Base-by-base conservation (phyloP, 2,797 vertebrate species). In the Anas flavirostris region DNA sequence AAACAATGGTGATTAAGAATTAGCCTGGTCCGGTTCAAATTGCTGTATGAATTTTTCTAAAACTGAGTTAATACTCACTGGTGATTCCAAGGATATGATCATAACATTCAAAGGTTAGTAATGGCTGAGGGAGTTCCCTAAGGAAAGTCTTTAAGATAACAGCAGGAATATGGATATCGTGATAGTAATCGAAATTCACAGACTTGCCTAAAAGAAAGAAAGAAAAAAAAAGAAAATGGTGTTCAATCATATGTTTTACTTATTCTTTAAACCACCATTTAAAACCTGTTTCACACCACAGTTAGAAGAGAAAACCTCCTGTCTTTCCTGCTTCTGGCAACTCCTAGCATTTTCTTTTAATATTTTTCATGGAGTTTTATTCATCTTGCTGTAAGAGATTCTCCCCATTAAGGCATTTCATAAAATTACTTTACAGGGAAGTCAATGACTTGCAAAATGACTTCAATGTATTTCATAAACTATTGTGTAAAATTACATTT, bases 121-220 rank as follows among this genome's bases (percentile, higher is more conserved):
- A 97, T 0, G 99, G 99, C 76, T 99, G 98, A 3, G 98, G 98
- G 21, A 99, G 98, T 91, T 99, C 98, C 52, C 98, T 93, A 46
- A 99, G 98, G 69, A 99, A 99, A 25, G 98, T 98, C 98, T 99
- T 99, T 68, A 99, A 97, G 97, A 98, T 98, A 80, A 98, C 98
- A 0, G 98, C 98, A 2, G 98, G 97, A 59, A 99, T 55, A 17
- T 99, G 98, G 56, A 98, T 85, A 91, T 98, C 98, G 2, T 90
- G 73, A 2, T 98, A 98, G 74, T 98, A 88, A 1, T 98, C 98
- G 0, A 98, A 99, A 97, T 98, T 94, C 88, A 99, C 98, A 0
- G 97, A 97, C 70, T 98, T 99, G 80, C 98, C 99, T 99, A 94
- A 16, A 79, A 90, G 55, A 26, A 72, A 55, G 55, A 21, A 67